phyloP scores from a whole-genome alignment of 2,888 invertebrate species.

The Saturnia pavonia region DNA sequence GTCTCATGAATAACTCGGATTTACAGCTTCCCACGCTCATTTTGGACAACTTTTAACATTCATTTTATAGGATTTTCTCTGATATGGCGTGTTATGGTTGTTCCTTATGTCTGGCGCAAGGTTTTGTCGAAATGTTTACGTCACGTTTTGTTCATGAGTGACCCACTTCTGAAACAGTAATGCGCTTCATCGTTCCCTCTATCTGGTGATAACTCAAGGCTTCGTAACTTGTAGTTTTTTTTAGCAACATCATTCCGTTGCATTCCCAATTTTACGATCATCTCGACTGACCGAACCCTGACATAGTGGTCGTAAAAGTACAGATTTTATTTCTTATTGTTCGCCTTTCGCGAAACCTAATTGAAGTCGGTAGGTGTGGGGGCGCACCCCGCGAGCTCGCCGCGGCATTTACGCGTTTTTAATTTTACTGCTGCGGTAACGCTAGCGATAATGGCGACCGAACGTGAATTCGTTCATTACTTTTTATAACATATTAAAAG shows the following conservation, averaged over 20 bases:
- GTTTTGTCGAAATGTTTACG: slow-evolving; percentile 17
- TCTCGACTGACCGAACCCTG: slow-evolving; percentile 69
- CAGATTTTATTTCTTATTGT: slow-evolving; percentile 81
- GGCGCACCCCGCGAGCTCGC: slow-evolving; percentile 45
- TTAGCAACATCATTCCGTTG: slow-evolving; percentile 67
- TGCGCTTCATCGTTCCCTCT: slow-evolving; percentile 63
- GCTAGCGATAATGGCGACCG: slow-evolving; percentile 58
- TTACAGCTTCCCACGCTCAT: slow-evolving; percentile 39
- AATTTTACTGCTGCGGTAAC: slow-evolving; percentile 68
- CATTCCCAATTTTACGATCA: slow-evolving; percentile 75
- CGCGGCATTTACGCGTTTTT: slow-evolving; percentile 73
- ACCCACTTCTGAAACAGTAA: slow-evolving; percentile 71
- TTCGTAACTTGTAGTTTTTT: slow-evolving; percentile 67
- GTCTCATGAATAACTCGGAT: slow-evolving; percentile 29
- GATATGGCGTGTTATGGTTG: not conserved
- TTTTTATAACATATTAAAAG: slow-evolving; percentile 68
- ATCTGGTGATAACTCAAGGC: slow-evolving; percentile 53
- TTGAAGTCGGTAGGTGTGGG: slow-evolving; percentile 64
- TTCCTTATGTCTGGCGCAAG: slow-evolving; percentile 3
- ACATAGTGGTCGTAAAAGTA: slow-evolving; percentile 75
- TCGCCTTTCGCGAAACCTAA: slow-evolving; percentile 79
- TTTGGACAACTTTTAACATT: slow-evolving; percentile 21
- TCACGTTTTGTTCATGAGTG: slow-evolving; percentile 48
- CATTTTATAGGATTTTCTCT: slow-evolving; percentile 36
- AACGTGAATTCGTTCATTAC: slow-evolving; percentile 65